phyloP scores from a whole-genome alignment of 2,113 vertebrate species.

The Galemys pyrenaicus region DNA sequence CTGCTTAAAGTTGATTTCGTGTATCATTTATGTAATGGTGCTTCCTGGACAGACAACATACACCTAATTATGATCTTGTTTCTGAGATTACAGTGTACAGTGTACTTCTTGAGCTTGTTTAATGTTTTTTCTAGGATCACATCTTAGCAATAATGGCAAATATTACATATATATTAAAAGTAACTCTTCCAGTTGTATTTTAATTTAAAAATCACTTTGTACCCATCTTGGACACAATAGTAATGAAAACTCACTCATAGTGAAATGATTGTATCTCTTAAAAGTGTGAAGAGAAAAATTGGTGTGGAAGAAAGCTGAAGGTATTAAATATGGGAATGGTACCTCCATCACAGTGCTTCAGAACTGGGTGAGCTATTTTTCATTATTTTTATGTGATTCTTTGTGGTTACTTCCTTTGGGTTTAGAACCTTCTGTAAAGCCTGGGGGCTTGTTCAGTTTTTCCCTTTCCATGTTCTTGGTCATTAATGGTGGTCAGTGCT shows the following conservation, averaged over 20 bases:
- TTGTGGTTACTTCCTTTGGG: background rate
- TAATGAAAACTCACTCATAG: background rate
- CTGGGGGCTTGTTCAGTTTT: background rate
- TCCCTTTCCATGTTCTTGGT: background rate
- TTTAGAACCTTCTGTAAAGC: background rate
- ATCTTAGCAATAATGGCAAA: background rate
- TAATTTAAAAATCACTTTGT: background rate
- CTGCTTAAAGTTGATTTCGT: background rate
- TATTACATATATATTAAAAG: background rate
- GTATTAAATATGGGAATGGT: background rate
- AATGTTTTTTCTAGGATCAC: background rate
- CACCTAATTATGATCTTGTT: background rate
- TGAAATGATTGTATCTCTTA: background rate
- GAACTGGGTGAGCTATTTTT: background rate
- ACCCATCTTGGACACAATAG: background rate
- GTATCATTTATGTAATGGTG: background rate
- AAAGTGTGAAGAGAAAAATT: background rate
- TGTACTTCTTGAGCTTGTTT: background rate
- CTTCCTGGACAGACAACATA: background rate
- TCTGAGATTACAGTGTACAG: background rate
- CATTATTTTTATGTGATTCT: background rate
- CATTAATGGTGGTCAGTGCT: background rate
- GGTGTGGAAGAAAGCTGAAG: background rate
- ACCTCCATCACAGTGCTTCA: background rate
- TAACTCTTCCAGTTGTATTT: conserved; percentile 31